A percentile compares a stretch with the other conserved stretches of the same genome.
These are phyloP conservation scores for Lacanobia oleracea DNA, from an alignment of 2,888 invertebrate genomes.

Conservation along the genomic window DNA sequence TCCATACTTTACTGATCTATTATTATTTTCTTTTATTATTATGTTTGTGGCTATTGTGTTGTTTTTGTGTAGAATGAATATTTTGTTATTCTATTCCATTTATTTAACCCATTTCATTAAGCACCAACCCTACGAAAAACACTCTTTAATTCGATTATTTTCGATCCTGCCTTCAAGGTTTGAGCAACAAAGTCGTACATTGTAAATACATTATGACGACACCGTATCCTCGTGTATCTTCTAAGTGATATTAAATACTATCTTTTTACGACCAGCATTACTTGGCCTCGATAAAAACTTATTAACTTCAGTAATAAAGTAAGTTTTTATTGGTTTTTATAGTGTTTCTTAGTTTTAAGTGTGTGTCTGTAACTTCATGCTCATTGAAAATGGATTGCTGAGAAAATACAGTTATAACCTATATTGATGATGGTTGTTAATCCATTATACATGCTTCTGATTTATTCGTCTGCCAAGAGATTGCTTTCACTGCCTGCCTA, in stretches of 20 bases:
- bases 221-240: constrained; percentile 4
- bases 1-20: too few species aligned
- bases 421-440: too few species aligned
- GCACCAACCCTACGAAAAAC: constrained; percentile 5
- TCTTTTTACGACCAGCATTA: constrained; percentile 34
- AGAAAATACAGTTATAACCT: too few species aligned
- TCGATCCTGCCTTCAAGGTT: constrained; percentile 13
- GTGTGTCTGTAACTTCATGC: background rate
- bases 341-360: constrained; percentile 12
- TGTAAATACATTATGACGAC: constrained; percentile 35
- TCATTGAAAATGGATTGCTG: constrained; percentile 1
- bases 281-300: constrained; percentile 29
- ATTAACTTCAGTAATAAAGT: constrained; percentile 26
- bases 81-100: too few species aligned
- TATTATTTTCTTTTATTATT: too few species aligned
- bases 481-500: too few species aligned
- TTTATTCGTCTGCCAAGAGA: too few species aligned
- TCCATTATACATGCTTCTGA: too few species aligned
- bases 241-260: constrained; percentile 29
- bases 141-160: constrained; percentile 29
- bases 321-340: background rate
- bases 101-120: too few species aligned
- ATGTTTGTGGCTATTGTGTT: too few species aligned
- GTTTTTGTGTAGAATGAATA: too few species aligned
- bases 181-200: constrained; percentile 23